These are phyloP conservation scores for Menidia menidia DNA, from an alignment of 2,797 vertebrate genomes.

Conservation along the genomic window DNA sequence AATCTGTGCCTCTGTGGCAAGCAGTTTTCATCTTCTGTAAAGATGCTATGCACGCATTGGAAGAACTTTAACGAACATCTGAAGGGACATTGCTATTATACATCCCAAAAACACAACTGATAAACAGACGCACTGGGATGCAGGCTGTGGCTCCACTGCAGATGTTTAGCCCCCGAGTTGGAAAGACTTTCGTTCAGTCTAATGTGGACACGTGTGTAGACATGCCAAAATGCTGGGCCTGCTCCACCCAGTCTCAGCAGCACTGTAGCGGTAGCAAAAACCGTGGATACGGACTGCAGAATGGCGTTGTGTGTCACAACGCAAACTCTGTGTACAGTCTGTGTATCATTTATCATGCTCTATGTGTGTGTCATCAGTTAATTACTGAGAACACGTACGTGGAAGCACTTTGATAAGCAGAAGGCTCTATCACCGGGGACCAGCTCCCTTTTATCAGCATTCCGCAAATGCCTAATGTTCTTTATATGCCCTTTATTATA, in stretches of 20 bases:
- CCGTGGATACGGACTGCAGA: too few relatives aligned
- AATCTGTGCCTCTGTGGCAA: background rate
- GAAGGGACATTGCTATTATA: background rate
- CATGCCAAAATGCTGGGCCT: conserved; percentile 18
- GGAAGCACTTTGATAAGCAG: conserved; percentile 8
- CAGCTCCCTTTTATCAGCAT: conserved; percentile 27
- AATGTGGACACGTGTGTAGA: background rate
- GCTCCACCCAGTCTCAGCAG: conserved; percentile 9
- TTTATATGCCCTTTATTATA: conserved; percentile 33
- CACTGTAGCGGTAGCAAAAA: background rate
- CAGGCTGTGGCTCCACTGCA: background rate
- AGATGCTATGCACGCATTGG: background rate
- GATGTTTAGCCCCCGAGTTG: background rate
- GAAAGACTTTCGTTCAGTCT: too few relatives aligned
- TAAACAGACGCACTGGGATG: background rate
- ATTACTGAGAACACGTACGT: background rate
- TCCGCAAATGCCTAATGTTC: conserved; percentile 17
- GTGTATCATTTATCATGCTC: background rate
- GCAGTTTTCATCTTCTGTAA: background rate
- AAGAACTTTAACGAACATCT: background rate
- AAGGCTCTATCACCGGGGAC: background rate
- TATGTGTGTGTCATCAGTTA: conserved; percentile 6
- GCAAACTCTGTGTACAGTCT: too few relatives aligned
- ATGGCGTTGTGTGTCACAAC: conserved; percentile 1
- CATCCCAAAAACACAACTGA: background rate